Base-by-base conservation (phyloP, 2,888 invertebrate species). In the Parnassius apollo region DNA sequence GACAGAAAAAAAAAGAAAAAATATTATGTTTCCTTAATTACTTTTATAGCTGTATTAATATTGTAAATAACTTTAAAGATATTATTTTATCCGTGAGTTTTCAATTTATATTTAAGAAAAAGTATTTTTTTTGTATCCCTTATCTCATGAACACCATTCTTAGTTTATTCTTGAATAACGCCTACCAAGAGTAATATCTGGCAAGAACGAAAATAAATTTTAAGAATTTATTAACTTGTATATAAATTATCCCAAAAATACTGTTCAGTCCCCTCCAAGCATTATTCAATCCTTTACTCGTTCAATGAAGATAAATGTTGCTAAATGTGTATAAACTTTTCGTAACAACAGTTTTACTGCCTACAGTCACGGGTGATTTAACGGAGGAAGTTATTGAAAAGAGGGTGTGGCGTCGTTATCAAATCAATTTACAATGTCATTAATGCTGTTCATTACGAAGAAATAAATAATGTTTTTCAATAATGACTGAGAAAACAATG, bases 331-430 rank as follows among this genome's bases (percentile, higher is more conserved):
- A 75, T 73, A 71, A 64, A 60, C 53, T 64, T 68, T 67, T 66
- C 60, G 45, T 69, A 68, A 66, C 65, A 78, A 74, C 77, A 75
- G 75, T 78, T 81, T 81, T 77, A 83, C 78, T 82, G 81, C 77
- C 75, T 70, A 68, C 68, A 69, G 86, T 83, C 79, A 84, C 82
- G 85, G 84, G 72, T 83, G 81, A 87, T 86, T 88, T 78, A 85
- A 78, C 81, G 73, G 71, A 78, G 71, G 73, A 77, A 78, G 72
- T 75, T 75, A 78, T 80, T 75, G 69, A 72, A 72, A 75, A 77
- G 77, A 79, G 73, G 78, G 67, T 70, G 67, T 68, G 68, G 71
- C 70, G 72, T 74, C 60, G 60, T 57, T 64, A 64, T 64, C 64
- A 64, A 64, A 64, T 60, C 64, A 64, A 64, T 64, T 64, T 60